Evolutionary conservation across 2,888 invertebrate species (phyloP), one percentile per base, ranked within the genome.

Genomic region (Cerastis rubricosa): DNA sequence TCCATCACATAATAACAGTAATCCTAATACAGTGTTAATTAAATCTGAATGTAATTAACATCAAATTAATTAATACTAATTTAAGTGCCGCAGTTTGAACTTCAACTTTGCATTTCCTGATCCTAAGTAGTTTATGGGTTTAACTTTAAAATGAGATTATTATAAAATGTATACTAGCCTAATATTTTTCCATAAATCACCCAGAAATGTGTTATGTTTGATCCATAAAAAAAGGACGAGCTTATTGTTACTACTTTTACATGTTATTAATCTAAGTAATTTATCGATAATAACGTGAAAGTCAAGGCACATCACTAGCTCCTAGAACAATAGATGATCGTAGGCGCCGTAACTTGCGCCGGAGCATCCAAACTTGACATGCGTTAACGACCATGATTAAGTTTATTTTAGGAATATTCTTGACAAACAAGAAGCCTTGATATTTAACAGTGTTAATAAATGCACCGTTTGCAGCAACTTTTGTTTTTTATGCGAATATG

Each of bases 241-340:
- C n/a, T n/a, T 22, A n/a, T 51, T 51, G 51, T 3, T 22, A n/a
- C 5, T 54, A 57, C 3, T 17, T 59, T 71, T 8, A 22, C 5
- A 71, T 51, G 0, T 29, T 11, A 70, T 45, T 29, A 63, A 9
- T 63, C 1, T 17, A 12, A 19, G 45, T 71, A 40, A 17, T 29
- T 49, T 71, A 89, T 90, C 89, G 89, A 89, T 87, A 84, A 49
- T 51, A 17, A 5, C 19, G 68, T 68, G 59, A 68, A 73, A 68
- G 29, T 40, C 6, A 47, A 73, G 6, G 29, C 57, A 75, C 94
- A 89, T 89, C 94, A 90, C 94, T 94, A 90, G 59, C 61, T 47
- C 73, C 57, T 81, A 92, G 92, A 95, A 96, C 96, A 96, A 96
- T 95, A 88, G 95, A 89, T 89, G 91, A 93, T 94, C 93, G 90